phyloP scores from a whole-genome alignment of 2,113 vertebrate genomes.

The Indicator maculatus region DNA sequence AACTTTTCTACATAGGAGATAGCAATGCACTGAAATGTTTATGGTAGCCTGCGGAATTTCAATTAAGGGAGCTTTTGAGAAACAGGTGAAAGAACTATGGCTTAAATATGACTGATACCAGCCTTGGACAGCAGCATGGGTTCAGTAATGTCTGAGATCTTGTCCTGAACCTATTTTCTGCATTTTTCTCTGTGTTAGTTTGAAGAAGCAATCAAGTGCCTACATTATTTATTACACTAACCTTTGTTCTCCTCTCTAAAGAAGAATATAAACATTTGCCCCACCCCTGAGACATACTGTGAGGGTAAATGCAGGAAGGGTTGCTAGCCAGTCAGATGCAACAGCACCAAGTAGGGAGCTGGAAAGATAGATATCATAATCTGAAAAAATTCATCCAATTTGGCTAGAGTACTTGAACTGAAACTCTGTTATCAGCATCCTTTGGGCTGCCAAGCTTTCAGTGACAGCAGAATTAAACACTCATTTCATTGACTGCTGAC shows the following conservation, averaged over 20 bases:
- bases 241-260: not conserved
- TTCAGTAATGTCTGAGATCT: not conserved
- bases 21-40: not conserved
- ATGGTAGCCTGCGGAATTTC: not conserved
- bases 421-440: constrained; percentile 47
- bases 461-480: constrained; percentile 51
- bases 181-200: not conserved
- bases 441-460: constrained; percentile 48
- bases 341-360: not conserved
- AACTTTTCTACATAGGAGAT: not conserved
- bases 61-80: not conserved
- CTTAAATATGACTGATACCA: not conserved
- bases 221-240: not conserved
- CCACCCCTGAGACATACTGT: not conserved
- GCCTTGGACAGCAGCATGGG: not conserved
- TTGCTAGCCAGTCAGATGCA: not conserved
- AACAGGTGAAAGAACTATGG: not conserved
- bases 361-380: not conserved
- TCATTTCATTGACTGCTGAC: constrained; percentile 55
- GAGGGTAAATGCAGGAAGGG: not conserved
- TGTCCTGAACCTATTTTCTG: not conserved
- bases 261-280: not conserved
- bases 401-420: constrained; percentile 17
- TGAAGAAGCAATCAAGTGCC: not conserved
- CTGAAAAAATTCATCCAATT: constrained; percentile 27